phyloP scores from a whole-genome alignment of 2,113 vertebrate species.

The Xiphophorus hellerii region DNA sequence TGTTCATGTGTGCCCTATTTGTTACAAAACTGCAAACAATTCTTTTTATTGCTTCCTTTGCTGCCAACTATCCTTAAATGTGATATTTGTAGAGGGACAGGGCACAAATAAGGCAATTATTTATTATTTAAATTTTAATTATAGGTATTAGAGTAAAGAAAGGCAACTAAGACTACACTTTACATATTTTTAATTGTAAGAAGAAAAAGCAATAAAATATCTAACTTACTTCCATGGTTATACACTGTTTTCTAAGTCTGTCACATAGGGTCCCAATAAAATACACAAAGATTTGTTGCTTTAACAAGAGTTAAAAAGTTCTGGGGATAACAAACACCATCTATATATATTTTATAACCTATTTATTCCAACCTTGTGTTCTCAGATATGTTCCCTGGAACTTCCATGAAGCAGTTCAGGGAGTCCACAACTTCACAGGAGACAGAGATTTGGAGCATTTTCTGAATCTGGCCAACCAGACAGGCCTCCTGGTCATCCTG shows the following conservation, averaged over 20 bases:
- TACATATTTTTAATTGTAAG: neutral
- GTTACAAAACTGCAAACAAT: neutral
- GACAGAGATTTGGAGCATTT: conserved; percentile 89
- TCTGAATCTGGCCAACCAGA: conserved; percentile 86
- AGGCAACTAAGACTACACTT: no score
- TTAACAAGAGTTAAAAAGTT: neutral
- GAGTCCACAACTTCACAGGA: conserved; percentile 86
- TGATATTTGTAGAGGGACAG: no score
- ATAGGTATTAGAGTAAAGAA: no score
- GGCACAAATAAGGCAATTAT: no score
- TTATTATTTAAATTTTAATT: no score
- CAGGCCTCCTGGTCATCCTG: conserved; percentile 91
- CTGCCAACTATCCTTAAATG: no score
- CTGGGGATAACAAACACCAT: neutral
- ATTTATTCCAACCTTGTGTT: neutral
- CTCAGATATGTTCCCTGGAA: conserved; percentile 96
- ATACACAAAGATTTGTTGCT: neutral
- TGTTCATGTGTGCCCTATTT: neutral
- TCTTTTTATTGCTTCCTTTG: neutral
- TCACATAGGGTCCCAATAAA: neutral
- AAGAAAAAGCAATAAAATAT: neutral
- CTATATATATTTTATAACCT: no score
- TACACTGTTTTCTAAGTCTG: neutral
- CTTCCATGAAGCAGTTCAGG: conserved; percentile 88
- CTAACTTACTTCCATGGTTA: neutral